Evolutionary conservation across 2,888 invertebrate genomes (phyloP).

Genomic region (Nomada ruficornis): DNA sequence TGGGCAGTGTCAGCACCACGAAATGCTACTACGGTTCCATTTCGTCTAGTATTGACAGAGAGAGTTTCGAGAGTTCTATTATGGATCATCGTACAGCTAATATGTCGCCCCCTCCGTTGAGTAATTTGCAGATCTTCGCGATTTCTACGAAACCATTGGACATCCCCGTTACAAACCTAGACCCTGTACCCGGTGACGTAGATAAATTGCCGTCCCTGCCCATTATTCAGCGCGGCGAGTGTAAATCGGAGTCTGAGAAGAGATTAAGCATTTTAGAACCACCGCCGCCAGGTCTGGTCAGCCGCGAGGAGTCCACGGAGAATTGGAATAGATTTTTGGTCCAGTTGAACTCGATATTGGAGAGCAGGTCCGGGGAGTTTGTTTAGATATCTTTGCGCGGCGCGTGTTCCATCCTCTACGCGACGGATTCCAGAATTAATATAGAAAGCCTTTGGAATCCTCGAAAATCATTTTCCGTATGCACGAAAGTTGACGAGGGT

Average conservation of each 20-base stretch:
- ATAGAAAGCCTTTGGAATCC: too few species aligned
- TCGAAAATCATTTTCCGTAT: too few species aligned
- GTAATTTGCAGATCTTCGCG: slow-evolving; percentile 81
- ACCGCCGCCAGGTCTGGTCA: slow-evolving; percentile 81
- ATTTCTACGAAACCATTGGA: slow-evolving; percentile 80
- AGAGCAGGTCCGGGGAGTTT: slow-evolving; percentile 84
- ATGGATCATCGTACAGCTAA: slow-evolving; percentile 41
- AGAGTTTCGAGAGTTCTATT: slow-evolving; percentile 4
- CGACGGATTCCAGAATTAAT: neutral
- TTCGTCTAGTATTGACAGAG: slow-evolving; percentile 50
- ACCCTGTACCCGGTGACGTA: slow-evolving; percentile 73
- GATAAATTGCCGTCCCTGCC: slow-evolving; percentile 79
- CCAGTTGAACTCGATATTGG: slow-evolving; percentile 85
- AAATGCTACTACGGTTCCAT: slow-evolving; percentile 66
- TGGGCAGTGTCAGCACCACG: slow-evolving; percentile 69
- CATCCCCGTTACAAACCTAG: slow-evolving; percentile 72
- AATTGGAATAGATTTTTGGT: slow-evolving; percentile 85
- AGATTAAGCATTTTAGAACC: slow-evolving; percentile 82
- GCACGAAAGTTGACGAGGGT: too few species aligned
- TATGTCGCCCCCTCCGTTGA: slow-evolving; percentile 77
- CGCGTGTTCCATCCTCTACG: neutral
- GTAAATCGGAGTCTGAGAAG: slow-evolving; percentile 66
- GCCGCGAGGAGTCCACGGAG: slow-evolving; percentile 83
- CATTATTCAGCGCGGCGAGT: slow-evolving; percentile 69
- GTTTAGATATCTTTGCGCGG: slow-evolving; percentile 75